A percentile compares a stretch with the other conserved stretches of the same genome.
Conservation (phyloP, 2,797 vertebrate genomes). For the Delichon dasypus region DNA sequence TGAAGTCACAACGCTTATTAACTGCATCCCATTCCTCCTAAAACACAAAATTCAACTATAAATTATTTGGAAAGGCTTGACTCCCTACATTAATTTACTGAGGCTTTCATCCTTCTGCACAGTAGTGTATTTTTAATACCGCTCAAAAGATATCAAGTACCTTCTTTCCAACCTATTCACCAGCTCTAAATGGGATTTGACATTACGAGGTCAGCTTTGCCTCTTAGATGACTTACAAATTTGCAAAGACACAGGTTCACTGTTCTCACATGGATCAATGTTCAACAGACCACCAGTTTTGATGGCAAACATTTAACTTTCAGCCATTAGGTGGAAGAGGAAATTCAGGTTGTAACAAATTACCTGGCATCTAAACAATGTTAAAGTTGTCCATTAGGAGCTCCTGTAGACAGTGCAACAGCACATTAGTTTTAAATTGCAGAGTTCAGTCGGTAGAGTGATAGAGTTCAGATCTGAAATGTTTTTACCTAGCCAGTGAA, state of each 20-base stretch:
- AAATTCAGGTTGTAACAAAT: constrained; percentile 68
- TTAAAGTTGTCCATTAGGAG: constrained; percentile 37
- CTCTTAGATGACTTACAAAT: constrained; percentile 76
- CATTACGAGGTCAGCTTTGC: constrained; percentile 73
- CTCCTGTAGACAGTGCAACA: not conserved
- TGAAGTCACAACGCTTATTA: constrained; percentile 65
- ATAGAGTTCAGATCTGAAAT: constrained; percentile 8
- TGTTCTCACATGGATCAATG: constrained; percentile 73
- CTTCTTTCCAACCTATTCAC: constrained; percentile 61
- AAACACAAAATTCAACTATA: constrained; percentile 62
- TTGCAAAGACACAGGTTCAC: constrained; percentile 72
- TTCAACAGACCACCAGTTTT: constrained; percentile 54
- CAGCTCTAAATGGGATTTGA: constrained; percentile 74
- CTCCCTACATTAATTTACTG: constrained; percentile 61
- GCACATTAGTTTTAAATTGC: constrained; percentile 38
- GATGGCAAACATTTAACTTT: constrained; percentile 73
- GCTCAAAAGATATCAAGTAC: constrained; percentile 67
- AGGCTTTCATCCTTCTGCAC: constrained; percentile 62
- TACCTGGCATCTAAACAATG: constrained; percentile 59
- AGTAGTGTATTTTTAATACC: constrained; percentile 61
- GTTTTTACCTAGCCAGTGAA: not conserved
- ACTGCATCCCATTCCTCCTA: constrained; percentile 47
- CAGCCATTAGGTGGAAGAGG: constrained; percentile 62
- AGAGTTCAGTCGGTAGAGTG: constrained; percentile 32
- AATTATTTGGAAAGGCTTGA: constrained; percentile 71